Conservation (phyloP, 2,113 vertebrate genomes). For the Erpornis zantholeuca region DNA sequence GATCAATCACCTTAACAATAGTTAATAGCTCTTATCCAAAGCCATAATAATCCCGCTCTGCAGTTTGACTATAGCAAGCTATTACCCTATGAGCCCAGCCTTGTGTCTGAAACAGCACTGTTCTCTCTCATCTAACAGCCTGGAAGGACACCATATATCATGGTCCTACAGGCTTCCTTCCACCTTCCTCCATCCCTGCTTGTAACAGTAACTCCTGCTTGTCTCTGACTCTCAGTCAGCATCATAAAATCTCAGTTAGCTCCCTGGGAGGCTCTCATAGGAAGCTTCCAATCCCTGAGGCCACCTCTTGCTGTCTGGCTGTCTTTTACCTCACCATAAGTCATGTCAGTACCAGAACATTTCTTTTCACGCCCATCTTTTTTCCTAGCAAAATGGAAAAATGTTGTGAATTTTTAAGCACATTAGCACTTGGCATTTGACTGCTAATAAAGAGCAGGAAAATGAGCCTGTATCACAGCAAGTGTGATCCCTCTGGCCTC, state of each 20-base stretch:
- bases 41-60: constrained; percentile 23
- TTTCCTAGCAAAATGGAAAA: neutral
- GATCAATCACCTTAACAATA: constrained; percentile 71
- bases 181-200: neutral
- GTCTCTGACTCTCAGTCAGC: neutral
- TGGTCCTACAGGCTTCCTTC: neutral
- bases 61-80: constrained; percentile 37
- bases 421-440: neutral
- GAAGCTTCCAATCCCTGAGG: neutral
- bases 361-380: neutral
- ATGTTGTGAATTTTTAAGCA: neutral
- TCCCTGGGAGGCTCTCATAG: neutral
- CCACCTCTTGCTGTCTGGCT: neutral
- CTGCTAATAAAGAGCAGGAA: neutral
- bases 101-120: neutral
- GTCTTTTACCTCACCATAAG: neutral
- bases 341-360: neutral
- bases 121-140: neutral
- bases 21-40: constrained; percentile 60
- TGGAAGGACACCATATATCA: neutral
- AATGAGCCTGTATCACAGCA: neutral
- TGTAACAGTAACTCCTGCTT: neutral
- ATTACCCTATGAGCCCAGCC: constrained; percentile 52
- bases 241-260: neutral
- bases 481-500: neutral